Conservation (phyloP, 2,888 invertebrate species). For the Aplocera efformata region DNA sequence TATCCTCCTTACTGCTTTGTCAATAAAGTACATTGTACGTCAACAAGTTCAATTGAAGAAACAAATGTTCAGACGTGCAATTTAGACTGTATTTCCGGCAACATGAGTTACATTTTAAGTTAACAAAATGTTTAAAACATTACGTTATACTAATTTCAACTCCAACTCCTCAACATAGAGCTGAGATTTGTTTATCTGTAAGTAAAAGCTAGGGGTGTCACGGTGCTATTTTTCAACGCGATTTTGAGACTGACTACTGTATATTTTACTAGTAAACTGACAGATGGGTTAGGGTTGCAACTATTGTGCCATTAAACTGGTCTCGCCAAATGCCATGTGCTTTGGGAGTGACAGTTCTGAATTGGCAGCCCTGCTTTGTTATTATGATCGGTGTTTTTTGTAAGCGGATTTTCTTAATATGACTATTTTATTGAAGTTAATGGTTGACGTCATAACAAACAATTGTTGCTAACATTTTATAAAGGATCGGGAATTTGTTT, state of each 20-base stretch:
- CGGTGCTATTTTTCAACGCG: conserved; percentile 72
- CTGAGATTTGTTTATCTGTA: conserved; percentile 21
- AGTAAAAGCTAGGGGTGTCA: conserved; percentile 57
- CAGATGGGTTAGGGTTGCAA: conserved; percentile 76
- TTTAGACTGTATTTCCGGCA: conserved; percentile 79
- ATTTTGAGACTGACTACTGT: conserved; percentile 69
- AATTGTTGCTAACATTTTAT: no score
- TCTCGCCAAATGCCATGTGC: conserved; percentile 62
- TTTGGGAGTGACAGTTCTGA: conserved; percentile 68
- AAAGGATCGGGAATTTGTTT: no score
- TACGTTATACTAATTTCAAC: conserved; percentile 53
- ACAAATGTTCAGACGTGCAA: conserved; percentile 75
- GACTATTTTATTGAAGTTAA: conserved; percentile 20
- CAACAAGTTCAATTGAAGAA: conserved; percentile 48
- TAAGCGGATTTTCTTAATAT: conserved; percentile 20
- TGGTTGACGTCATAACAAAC: no score
- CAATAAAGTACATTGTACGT: conserved; percentile 45
- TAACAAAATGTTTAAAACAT: conserved; percentile 79
- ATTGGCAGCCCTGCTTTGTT: conserved; percentile 53
- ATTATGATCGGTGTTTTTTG: conserved; percentile 20
- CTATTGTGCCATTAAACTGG: conserved; percentile 76
- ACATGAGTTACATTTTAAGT: conserved; percentile 80
- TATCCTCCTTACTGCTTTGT: conserved; percentile 36
- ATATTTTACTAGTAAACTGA: conserved; percentile 79
- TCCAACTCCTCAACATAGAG: conserved; percentile 34